phyloP scores from a whole-genome alignment of 2,888 invertebrate species.

The Chesias legatella region DNA sequence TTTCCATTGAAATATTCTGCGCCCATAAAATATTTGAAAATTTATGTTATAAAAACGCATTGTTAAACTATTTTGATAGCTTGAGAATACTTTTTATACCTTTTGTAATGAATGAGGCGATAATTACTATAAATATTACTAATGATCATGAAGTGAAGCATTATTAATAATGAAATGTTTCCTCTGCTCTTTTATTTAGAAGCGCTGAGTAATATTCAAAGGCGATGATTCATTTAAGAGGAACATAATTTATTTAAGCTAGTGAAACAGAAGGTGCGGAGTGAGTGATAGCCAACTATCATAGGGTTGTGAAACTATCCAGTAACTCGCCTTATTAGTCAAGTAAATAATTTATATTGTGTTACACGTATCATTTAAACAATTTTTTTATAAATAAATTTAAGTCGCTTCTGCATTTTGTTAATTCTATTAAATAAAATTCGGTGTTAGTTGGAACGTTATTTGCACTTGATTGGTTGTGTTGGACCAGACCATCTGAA shows the following conservation, averaged over 20 bases:
- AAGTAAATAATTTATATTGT: too few relatives aligned
- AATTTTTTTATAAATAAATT: too few relatives aligned
- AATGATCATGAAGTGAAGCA: not conserved
- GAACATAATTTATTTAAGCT: conserved; percentile 43
- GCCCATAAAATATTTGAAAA: conserved; percentile 7
- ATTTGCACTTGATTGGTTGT: too few relatives aligned
- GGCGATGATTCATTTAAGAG: conserved; percentile 42
- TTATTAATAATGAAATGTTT: conserved; percentile 7
- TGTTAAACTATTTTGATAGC: conserved; percentile 2
- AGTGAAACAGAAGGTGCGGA: conserved; percentile 36
- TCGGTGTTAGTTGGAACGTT: too few relatives aligned
- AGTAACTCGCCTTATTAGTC: too few relatives aligned
- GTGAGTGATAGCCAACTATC: conserved; percentile 26
- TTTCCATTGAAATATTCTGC: conserved; percentile 15
- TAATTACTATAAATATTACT: conserved; percentile 1
- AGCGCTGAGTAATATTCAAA: conserved; percentile 30
- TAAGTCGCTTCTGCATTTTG: too few relatives aligned
- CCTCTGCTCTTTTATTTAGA: conserved; percentile 12
- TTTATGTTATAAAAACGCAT: not conserved
- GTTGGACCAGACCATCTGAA: too few relatives aligned
- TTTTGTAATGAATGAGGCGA: not conserved
- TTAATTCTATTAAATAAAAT: too few relatives aligned
- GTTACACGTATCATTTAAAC: too few relatives aligned
- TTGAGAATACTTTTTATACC: not conserved
- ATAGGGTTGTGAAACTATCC: conserved; percentile 13